Conservation (phyloP, 2,797 vertebrate genomes). For the Amniataba percoides region DNA sequence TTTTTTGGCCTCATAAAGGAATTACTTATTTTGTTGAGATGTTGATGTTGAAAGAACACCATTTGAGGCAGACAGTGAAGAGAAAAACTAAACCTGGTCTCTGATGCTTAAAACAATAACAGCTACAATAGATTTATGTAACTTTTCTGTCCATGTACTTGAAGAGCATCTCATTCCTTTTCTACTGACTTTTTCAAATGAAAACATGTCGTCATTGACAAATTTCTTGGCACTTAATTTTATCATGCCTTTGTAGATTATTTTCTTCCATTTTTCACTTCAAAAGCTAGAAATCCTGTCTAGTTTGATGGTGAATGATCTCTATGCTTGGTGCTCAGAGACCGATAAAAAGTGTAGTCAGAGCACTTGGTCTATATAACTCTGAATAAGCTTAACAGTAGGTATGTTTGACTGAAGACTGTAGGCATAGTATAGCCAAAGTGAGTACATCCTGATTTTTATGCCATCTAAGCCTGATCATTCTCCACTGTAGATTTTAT, state of each 20-base stretch:
- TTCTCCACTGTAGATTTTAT: background rate
- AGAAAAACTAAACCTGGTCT: background rate
- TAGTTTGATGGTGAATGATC: too few species aligned
- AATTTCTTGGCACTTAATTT: background rate
- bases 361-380: background rate
- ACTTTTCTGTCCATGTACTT: background rate
- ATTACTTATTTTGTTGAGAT: slow-evolving; percentile 15
- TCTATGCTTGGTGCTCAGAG: background rate
- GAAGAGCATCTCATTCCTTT: background rate
- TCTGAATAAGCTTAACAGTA: background rate
- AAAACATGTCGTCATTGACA: background rate
- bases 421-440: background rate
- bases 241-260: too few species aligned
- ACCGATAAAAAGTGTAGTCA: background rate
- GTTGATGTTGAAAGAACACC: slow-evolving; percentile 36
- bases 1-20: slow-evolving; percentile 43
- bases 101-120: slow-evolving; percentile 22
- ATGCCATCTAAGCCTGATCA: background rate
- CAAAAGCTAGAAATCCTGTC: background rate
- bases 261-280: background rate
- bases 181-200: background rate
- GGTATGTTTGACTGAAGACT: background rate
- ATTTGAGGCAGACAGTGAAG: slow-evolving; percentile 1
- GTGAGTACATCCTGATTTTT: background rate
- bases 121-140: slow-evolving; percentile 1